Percentiles rank a stretch among this genome's conserved stretches.
Evolutionary conservation across 2,888 invertebrate genomes (phyloP).

Genomic region (Rhaphigaster nebulosa): DNA sequence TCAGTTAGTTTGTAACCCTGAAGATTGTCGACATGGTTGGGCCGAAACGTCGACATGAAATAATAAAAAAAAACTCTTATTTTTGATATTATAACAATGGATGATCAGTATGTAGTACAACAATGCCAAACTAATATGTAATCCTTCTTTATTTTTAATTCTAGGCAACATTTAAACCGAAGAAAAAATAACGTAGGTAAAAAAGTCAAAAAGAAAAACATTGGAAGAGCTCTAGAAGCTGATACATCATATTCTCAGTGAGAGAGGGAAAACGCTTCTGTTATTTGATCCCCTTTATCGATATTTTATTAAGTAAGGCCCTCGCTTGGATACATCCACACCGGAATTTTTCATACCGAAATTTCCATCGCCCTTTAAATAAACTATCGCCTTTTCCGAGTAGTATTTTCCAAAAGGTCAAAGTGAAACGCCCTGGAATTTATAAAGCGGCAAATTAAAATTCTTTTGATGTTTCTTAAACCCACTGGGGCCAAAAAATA

Average conservation of each 20-base stretch:
- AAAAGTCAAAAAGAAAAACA: neutral
- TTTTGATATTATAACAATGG: too few species aligned
- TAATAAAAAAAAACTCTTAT: too few species aligned
- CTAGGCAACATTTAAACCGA: too few species aligned
- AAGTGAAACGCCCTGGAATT: neutral
- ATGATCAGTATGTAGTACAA: too few species aligned
- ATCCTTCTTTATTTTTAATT: too few species aligned
- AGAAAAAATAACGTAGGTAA: too few species aligned
- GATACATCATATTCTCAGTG: neutral
- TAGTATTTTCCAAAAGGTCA: neutral
- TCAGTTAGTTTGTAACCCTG: too few species aligned
- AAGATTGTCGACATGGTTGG: too few species aligned
- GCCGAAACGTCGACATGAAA: too few species aligned
- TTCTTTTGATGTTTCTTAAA: neutral
- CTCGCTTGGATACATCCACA: neutral
- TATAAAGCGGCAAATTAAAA: neutral
- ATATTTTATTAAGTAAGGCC: slow-evolving; percentile 4
- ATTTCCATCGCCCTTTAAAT: slow-evolving; percentile 9
- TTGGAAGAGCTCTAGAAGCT: neutral
- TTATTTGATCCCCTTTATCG: slow-evolving; percentile 17
- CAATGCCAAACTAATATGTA: too few species aligned
- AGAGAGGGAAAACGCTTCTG: neutral
- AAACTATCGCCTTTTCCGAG: slow-evolving; percentile 18
- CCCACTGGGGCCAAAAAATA: neutral
- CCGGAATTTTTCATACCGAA: slow-evolving; percentile 23